phyloP scores from a whole-genome alignment of 2,113 vertebrate species.

The Zosterops lateralis region DNA sequence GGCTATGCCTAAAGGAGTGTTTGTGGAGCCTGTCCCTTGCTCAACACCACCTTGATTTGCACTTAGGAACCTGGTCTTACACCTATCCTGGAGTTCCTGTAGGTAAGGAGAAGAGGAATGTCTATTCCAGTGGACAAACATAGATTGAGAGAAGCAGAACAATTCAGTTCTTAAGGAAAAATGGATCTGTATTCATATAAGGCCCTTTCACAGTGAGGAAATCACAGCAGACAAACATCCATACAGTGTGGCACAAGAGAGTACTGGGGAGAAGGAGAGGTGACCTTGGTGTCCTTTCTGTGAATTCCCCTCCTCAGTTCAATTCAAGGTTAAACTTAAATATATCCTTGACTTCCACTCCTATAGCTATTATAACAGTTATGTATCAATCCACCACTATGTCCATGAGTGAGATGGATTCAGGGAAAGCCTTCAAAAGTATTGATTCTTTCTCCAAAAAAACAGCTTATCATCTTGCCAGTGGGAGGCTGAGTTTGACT shows the following conservation, averaged over 20 bases:
- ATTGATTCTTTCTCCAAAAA: background rate
- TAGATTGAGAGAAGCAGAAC: background rate
- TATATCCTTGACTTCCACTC: background rate
- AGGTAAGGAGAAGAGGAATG: background rate
- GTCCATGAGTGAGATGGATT: background rate
- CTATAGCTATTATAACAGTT: background rate
- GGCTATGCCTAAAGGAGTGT: background rate
- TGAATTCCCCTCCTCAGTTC: background rate
- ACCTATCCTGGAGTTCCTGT: accelerated
- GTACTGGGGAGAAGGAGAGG: background rate
- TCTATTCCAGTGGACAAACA: background rate
- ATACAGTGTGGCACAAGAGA: background rate
- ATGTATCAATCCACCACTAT: background rate
- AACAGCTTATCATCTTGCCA: background rate
- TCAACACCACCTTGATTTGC: background rate
- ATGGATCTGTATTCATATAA: background rate
- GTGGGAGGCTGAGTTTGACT: background rate
- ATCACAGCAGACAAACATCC: background rate
- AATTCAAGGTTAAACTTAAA: background rate
- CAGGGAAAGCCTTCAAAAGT: background rate
- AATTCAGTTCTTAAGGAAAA: background rate
- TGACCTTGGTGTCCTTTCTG: background rate
- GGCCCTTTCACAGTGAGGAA: background rate
- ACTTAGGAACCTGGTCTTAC: background rate
- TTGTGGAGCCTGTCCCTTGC: background rate